phyloP scores from a whole-genome alignment of 2,888 invertebrate genomes.

The Busseola fusca region DNA sequence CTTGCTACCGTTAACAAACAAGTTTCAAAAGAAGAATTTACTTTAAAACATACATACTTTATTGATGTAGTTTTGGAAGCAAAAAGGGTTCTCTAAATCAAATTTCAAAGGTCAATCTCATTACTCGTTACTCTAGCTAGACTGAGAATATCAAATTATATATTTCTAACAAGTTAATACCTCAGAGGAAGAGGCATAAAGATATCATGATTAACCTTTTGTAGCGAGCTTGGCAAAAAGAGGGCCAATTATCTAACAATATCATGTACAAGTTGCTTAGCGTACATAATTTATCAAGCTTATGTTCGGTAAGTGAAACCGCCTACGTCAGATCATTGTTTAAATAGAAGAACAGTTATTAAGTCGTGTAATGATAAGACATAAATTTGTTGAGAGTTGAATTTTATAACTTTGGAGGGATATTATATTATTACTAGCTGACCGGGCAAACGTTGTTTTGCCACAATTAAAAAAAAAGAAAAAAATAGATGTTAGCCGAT shows the following conservation, averaged over 20 bases:
- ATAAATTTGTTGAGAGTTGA: not conserved
- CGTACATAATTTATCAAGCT: slow-evolving; percentile 47
- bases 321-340: slow-evolving; percentile 21
- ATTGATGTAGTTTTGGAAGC: not conserved
- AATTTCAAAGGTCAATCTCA: slow-evolving; percentile 30
- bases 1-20: not conserved
- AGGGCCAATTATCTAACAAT: slow-evolving; percentile 30
- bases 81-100: slow-evolving; percentile 14
- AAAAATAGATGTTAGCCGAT: too few relatives aligned
- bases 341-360: not conserved
- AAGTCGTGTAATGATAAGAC: not conserved
- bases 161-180: slow-evolving; percentile 38
- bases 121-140: slow-evolving; percentile 15
- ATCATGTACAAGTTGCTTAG: slow-evolving; percentile 42
- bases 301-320: slow-evolving; percentile 18
- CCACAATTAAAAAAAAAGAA: too few relatives aligned
- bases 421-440: not conserved
- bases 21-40: slow-evolving; percentile 7
- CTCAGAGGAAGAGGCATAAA: slow-evolving; percentile 23
- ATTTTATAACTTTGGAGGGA: too few relatives aligned
- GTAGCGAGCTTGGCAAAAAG: slow-evolving; percentile 37
- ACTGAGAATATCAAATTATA: slow-evolving; percentile 17
- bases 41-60: not conserved
- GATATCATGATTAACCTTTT: slow-evolving; percentile 47
- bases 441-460: too few relatives aligned